Percentiles rank a stretch among this genome's conserved stretches.
phyloP scores from a whole-genome alignment of 2,113 vertebrate species.

The Cichladusa arquata region DNA sequence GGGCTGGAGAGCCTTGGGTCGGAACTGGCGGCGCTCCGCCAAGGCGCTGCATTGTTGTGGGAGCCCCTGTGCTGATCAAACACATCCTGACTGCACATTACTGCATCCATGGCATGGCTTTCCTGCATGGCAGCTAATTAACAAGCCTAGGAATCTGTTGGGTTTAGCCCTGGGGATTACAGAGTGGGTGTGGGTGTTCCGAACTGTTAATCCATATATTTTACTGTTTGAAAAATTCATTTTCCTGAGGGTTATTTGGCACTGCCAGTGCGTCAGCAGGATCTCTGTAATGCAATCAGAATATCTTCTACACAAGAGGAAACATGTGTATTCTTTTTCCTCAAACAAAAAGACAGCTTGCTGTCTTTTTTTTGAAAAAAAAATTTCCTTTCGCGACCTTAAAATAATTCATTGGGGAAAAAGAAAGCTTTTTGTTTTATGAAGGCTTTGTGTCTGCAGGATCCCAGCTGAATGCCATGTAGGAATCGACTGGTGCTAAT shows the following conservation, averaged over 20 bases:
- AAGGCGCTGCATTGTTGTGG: neutral
- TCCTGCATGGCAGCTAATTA: neutral
- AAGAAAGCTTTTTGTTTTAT: neutral
- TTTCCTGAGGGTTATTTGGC: neutral
- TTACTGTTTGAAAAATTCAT: neutral
- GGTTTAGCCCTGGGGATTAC: neutral
- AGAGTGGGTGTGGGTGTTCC: neutral
- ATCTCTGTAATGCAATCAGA: neutral
- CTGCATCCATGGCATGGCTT: neutral
- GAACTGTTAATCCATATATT: neutral
- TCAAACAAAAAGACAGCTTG: neutral
- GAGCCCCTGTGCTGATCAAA: neutral
- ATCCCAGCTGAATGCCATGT: neutral
- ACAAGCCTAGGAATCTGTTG: neutral
- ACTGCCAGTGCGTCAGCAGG: neutral
- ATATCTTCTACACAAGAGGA: neutral
- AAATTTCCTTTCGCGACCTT: neutral
- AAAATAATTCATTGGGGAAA: neutral
- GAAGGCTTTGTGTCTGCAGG: neutral
- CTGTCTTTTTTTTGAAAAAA: neutral
- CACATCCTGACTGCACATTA: neutral
- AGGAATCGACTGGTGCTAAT: neutral
- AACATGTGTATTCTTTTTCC: neutral
- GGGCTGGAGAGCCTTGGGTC: neutral
- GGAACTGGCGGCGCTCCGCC: neutral